These are phyloP conservation scores for Choloepus didactylus DNA, from an alignment of 2,797 vertebrate species.

Conservation along the genomic window DNA sequence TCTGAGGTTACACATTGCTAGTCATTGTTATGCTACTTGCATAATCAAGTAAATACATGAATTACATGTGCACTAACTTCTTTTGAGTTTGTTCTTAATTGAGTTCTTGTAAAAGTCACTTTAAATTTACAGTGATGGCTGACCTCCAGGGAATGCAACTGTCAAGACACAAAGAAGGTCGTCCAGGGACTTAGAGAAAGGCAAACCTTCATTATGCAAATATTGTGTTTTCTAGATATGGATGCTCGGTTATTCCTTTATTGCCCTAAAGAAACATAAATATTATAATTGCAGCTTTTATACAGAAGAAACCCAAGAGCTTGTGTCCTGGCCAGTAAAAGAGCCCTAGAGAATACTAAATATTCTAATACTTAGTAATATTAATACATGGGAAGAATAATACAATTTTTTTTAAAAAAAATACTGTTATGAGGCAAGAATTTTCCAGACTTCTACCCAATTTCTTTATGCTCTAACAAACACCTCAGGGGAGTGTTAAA, in stretches of 20 bases:
- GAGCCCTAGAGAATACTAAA: conserved; percentile 64
- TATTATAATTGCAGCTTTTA: conserved; percentile 75
- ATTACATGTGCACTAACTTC: conserved; percentile 66
- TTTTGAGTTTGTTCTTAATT: conserved; percentile 79
- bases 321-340: conserved; percentile 62
- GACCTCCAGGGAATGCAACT: conserved; percentile 69
- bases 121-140: conserved; percentile 79
- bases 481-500: not conserved
- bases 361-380: not conserved
- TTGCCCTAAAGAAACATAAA: conserved; percentile 71
- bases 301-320: conserved; percentile 52
- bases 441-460: not conserved
- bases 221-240: conserved; percentile 64
- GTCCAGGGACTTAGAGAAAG: conserved; percentile 47
- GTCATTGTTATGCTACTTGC: conserved; percentile 59
- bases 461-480: not conserved
- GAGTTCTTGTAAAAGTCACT: conserved; percentile 78
- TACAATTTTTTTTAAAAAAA: not conserved
- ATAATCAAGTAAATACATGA: conserved; percentile 66
- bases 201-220: conserved; percentile 77
- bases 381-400: conserved; percentile 46
- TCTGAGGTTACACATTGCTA: conserved; percentile 48
- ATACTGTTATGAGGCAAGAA: not conserved
- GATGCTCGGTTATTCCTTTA: conserved; percentile 65
- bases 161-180: conserved; percentile 64